Conservation (phyloP, 2,888 invertebrate genomes). For the Lochmaea capreae region DNA sequence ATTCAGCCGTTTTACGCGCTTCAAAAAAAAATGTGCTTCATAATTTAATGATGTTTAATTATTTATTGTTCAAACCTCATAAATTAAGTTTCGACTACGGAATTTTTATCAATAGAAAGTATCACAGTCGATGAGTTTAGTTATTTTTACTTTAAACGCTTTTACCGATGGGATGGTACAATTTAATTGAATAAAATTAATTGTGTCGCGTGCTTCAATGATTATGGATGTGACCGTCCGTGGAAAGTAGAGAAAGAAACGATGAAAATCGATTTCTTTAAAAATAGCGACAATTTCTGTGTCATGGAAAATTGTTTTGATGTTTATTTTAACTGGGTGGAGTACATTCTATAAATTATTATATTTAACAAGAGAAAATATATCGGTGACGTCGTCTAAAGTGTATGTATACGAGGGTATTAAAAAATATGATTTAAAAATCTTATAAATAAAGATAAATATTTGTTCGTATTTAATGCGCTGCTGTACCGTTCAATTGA, state of each 20-base stretch:
- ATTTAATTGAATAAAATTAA: slow-evolving; percentile 18
- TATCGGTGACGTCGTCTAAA: background rate
- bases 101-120: background rate
- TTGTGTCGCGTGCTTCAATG: slow-evolving; percentile 22
- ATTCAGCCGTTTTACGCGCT: too few relatives aligned
- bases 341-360: background rate
- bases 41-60: too few relatives aligned
- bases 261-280: slow-evolving; percentile 2
- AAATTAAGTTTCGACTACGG: background rate
- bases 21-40: too few relatives aligned
- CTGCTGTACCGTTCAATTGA: too few relatives aligned
- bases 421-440: too few relatives aligned
- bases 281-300: slow-evolving; percentile 7
- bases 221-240: slow-evolving; percentile 15
- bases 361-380: background rate
- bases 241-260: slow-evolving; percentile 12
- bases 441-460: too few relatives aligned
- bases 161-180: slow-evolving; percentile 12
- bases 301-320: slow-evolving; percentile 2
- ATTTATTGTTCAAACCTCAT: too few relatives aligned
- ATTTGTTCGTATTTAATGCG: too few relatives aligned
- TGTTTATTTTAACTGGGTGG: background rate
- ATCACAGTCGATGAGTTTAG: background rate
- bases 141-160: background rate
- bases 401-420: background rate